Conservation (phyloP, 2,888 invertebrate genomes). For the Diachrysia chrysitis region DNA sequence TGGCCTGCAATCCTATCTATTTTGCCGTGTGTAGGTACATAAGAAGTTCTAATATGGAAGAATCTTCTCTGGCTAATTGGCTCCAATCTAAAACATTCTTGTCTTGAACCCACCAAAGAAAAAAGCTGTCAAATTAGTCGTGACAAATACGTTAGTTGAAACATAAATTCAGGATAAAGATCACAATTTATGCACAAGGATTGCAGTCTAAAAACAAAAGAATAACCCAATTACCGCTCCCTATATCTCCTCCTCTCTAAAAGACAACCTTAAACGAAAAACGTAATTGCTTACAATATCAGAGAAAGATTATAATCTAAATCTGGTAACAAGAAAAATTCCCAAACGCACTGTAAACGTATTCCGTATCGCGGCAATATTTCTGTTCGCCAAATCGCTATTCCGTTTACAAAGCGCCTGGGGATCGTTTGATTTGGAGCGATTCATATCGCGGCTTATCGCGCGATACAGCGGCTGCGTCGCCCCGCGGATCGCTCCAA, state of each 20-base stretch:
- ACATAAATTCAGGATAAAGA: constrained; percentile 17
- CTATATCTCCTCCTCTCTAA: constrained; percentile 15
- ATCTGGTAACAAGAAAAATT: constrained; percentile 69
- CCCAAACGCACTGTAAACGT: constrained; percentile 80
- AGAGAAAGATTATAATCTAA: constrained; percentile 55
- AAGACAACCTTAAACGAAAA: constrained; percentile 53
- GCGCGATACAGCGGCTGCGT: constrained; percentile 46
- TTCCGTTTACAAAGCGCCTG: constrained; percentile 69
- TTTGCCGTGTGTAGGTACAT: too few relatives aligned
- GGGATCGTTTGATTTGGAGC: constrained; percentile 83
- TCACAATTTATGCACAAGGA: constrained; percentile 18
- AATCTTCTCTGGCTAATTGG: too few relatives aligned
- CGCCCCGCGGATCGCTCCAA: constrained; percentile 36
- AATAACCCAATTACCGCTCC: constrained; percentile 32
- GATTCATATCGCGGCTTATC: constrained; percentile 72
- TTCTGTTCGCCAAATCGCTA: constrained; percentile 76
- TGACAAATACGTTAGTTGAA: not conserved
- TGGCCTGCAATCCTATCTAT: too few relatives aligned
- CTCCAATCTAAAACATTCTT: not conserved
- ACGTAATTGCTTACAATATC: constrained; percentile 55
- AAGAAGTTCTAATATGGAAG: not conserved
- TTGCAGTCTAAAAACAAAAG: not conserved
- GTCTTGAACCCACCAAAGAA: not conserved
- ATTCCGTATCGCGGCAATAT: constrained; percentile 74
- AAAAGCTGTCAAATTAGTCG: not conserved